phyloP scores from a whole-genome alignment of 2,888 invertebrate genomes.

The Chromoteleia sp. region DNA sequence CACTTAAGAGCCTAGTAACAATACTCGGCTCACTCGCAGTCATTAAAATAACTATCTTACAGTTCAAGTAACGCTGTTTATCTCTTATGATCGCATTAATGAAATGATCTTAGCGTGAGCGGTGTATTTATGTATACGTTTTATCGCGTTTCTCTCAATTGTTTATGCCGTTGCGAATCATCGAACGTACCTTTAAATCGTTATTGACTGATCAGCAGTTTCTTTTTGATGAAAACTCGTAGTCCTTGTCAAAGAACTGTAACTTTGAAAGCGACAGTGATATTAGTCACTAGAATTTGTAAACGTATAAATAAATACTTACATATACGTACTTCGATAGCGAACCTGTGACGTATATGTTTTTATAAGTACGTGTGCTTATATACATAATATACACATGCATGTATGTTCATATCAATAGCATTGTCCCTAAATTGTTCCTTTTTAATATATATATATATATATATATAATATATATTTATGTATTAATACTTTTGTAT shows the following conservation, averaged over 20 bases:
- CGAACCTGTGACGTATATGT: slow-evolving; percentile 68
- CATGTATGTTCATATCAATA: slow-evolving; percentile 69
- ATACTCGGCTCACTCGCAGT: slow-evolving; percentile 48
- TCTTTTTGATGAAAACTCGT: slow-evolving; percentile 28
- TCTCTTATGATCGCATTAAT: slow-evolving; percentile 31
- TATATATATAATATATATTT: slow-evolving; percentile 70
- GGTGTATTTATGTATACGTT: slow-evolving; percentile 64
- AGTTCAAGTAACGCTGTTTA: slow-evolving; percentile 55
- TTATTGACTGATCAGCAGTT: slow-evolving; percentile 51
- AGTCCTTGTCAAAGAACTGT: slow-evolving; percentile 13
- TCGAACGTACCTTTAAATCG: slow-evolving; percentile 26
- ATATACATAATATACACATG: slow-evolving; percentile 74
- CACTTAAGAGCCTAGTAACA: slow-evolving; percentile 51
- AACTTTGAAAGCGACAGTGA: slow-evolving; percentile 32
- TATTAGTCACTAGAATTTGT: slow-evolving; percentile 64
- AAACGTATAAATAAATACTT: slow-evolving; percentile 75
- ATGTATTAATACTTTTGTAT: slow-evolving; percentile 52
- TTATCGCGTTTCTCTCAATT: slow-evolving; percentile 21
- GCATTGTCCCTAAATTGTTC: slow-evolving; percentile 57
- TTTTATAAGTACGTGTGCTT: slow-evolving; percentile 70
- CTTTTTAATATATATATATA: slow-evolving; percentile 28
- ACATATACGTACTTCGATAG: slow-evolving; percentile 71
- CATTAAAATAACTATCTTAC: slow-evolving; percentile 63
- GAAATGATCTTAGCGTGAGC: slow-evolving; percentile 51
- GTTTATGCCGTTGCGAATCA: slow-evolving; percentile 27